Percentiles rank a stretch among this genome's conserved stretches.
phyloP scores from a whole-genome alignment of 2,113 vertebrate genomes.

The Arizona elegans region DNA sequence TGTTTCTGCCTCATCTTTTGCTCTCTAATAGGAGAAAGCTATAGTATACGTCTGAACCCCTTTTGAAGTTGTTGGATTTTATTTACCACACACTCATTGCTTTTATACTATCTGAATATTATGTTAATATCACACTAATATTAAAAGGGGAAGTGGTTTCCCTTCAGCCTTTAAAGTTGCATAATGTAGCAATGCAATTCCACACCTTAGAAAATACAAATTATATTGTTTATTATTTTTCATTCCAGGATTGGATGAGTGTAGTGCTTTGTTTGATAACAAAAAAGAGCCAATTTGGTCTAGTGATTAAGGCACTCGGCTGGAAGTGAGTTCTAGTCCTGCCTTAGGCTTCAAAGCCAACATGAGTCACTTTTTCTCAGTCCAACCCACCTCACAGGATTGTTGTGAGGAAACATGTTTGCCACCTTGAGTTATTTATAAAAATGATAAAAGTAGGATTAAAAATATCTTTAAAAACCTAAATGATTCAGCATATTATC shows the following conservation, averaged over 20 bases:
- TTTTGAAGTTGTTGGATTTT: not conserved
- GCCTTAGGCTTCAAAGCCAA: not conserved
- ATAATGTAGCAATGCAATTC: not conserved
- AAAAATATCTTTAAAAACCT: not conserved
- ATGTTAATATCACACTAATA: not conserved
- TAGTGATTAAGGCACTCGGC: not conserved
- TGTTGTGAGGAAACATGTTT: not conserved
- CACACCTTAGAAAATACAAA: not conserved
- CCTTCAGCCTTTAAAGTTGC: not conserved
- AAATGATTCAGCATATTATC: not conserved
- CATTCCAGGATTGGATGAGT: not conserved
- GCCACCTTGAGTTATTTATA: not conserved
- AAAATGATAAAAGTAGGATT: not conserved
- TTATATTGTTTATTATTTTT: not conserved
- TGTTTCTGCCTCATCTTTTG: not conserved
- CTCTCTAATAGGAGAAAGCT: not conserved
- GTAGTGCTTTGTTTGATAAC: not conserved
- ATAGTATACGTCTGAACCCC: not conserved
- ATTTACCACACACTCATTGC: not conserved
- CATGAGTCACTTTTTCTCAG: not conserved
- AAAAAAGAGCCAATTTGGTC: not conserved
- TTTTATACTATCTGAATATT: conserved; percentile 13
- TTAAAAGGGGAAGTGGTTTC: too few relatives aligned
- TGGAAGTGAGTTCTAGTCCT: not conserved
- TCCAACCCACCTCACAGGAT: not conserved